phyloP scores from a whole-genome alignment of 2,888 invertebrate species.

The Junonia oenone region DNA sequence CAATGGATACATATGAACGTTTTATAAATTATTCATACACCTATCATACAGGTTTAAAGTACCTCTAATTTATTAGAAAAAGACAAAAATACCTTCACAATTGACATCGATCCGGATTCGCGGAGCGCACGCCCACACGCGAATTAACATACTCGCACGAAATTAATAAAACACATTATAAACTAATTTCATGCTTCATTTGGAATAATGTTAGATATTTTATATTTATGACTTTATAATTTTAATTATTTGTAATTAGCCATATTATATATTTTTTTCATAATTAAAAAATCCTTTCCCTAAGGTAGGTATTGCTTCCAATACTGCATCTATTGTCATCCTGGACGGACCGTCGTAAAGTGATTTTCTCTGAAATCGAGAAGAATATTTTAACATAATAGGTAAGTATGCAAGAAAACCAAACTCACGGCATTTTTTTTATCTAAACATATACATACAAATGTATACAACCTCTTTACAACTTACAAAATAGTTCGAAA shows the following conservation, averaged over 20 bases:
- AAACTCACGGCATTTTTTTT: too few relatives aligned
- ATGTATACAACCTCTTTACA: too few relatives aligned
- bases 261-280: background rate
- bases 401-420: too few relatives aligned
- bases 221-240: background rate
- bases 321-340: too few relatives aligned
- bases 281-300: background rate
- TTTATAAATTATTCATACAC: too few relatives aligned
- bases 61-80: background rate
- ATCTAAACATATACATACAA: too few relatives aligned
- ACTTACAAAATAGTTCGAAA: too few relatives aligned
- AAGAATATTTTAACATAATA: too few relatives aligned
- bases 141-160: constrained; percentile 1
- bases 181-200: background rate
- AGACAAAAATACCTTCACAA: background rate
- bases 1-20: too few relatives aligned
- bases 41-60: background rate
- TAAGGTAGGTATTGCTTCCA: too few relatives aligned
- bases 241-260: background rate
- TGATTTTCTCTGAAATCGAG: too few relatives aligned
- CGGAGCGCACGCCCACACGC: constrained; percentile 6
- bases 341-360: too few relatives aligned
- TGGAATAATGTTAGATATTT: background rate
- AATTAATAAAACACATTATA: background rate
- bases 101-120: constrained; percentile 4